Conservation (phyloP, 2,797 vertebrate species). For the Periophthalmus magnuspinnatus region DNA sequence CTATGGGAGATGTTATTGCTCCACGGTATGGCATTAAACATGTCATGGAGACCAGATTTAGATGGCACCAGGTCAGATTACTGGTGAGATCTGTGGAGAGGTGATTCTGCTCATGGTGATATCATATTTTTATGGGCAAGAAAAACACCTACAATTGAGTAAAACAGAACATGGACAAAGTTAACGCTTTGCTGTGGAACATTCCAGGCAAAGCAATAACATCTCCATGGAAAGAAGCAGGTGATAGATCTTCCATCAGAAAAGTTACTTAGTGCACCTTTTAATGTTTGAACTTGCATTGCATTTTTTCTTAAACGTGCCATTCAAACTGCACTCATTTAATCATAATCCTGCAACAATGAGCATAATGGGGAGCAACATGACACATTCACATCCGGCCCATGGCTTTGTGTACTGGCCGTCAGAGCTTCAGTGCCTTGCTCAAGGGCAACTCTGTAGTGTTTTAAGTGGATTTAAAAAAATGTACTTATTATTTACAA, state of each 20-base stretch:
- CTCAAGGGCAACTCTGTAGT: slow-evolving; percentile 60
- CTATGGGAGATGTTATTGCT: not conserved
- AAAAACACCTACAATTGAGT: not conserved
- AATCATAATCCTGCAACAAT: not conserved
- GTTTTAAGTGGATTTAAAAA: slow-evolving; percentile 35
- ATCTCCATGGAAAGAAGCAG: not conserved
- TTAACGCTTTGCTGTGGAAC: not conserved
- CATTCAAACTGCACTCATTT: not conserved
- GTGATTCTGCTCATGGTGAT: not conserved
- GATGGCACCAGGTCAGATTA: too few relatives aligned
- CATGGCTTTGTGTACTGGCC: slow-evolving; percentile 44
- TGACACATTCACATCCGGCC: slow-evolving; percentile 17
- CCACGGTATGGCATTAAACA: not conserved
- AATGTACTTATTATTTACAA: slow-evolving; percentile 38
- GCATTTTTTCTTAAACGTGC: not conserved
- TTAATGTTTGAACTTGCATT: not conserved
- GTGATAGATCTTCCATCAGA: not conserved
- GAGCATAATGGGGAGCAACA: not conserved
- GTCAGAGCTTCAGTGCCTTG: slow-evolving; percentile 72
- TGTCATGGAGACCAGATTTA: not conserved
- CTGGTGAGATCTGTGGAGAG: too few relatives aligned
- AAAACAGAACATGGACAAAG: not conserved
- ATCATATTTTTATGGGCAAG: not conserved
- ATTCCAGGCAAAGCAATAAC: not conserved
- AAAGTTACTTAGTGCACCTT: not conserved